Evolutionary conservation across 2,797 vertebrate species (phyloP).

Genomic region (Anomalospiza imberbis): DNA sequence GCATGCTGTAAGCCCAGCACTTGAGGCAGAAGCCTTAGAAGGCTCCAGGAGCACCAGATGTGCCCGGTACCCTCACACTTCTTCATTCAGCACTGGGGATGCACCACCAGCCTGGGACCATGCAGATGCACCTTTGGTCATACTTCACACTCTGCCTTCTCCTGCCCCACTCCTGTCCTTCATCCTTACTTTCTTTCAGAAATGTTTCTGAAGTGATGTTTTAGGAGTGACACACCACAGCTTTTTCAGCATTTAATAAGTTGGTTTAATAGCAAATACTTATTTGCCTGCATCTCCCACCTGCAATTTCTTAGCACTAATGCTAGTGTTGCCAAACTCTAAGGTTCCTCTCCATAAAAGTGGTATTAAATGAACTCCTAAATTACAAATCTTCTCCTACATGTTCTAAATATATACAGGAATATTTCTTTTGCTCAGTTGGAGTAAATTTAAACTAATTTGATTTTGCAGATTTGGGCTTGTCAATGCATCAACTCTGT

Average conservation of each 20-base stretch:
- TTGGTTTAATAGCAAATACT: not conserved
- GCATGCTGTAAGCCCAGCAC: not conserved
- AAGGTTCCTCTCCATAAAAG: not conserved
- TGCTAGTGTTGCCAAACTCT: not conserved
- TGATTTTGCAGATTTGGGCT: not conserved
- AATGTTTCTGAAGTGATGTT: not conserved
- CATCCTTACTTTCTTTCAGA: not conserved
- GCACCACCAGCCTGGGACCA: not conserved
- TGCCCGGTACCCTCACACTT: not conserved
- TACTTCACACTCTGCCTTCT: not conserved
- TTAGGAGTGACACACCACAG: not conserved
- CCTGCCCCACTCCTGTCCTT: not conserved
- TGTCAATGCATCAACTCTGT: not conserved
- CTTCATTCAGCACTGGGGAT: not conserved
- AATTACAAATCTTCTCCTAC: not conserved
- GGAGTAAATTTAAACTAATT: not conserved
- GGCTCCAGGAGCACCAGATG: fast-evolving
- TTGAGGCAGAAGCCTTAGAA: not conserved
- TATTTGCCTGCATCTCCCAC: not conserved
- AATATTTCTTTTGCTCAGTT: not conserved
- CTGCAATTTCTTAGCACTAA: not conserved
- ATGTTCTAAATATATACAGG: not conserved
- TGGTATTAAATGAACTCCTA: not conserved
- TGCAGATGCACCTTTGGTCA: not conserved
- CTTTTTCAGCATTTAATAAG: not conserved